phyloP scores from a whole-genome alignment of 2,888 invertebrate genomes.

The Thysanoteuthis rhombus region DNA sequence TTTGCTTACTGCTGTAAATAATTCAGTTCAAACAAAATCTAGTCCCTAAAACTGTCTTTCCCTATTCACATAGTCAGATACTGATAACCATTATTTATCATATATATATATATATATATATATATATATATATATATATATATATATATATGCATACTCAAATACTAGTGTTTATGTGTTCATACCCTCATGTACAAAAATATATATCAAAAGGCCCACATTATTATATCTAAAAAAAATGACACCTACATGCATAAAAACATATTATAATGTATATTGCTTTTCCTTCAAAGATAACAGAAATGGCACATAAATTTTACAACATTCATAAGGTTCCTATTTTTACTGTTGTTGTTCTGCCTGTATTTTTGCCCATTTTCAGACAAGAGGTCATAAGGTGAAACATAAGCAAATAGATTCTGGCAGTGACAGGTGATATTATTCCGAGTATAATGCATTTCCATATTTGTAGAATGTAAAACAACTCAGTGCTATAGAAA shows the following conservation, averaged over 20 bases:
- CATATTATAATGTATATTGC: neutral
- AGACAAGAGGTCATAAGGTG: neutral
- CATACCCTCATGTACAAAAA: neutral
- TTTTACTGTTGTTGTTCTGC: neutral
- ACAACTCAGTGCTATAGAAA: neutral
- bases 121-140: neutral
- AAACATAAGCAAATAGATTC: neutral
- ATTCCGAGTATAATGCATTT: neutral
- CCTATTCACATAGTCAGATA: neutral
- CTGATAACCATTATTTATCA: neutral
- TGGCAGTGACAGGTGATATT: conserved; percentile 12
- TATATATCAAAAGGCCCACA: neutral
- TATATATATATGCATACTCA: neutral
- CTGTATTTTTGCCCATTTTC: neutral
- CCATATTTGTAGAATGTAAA: neutral
- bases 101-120: neutral
- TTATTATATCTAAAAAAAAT: neutral
- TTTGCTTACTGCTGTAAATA: no score
- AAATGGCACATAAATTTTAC: neutral
- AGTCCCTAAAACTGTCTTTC: no score
- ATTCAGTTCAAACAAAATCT: no score
- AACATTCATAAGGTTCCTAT: neutral
- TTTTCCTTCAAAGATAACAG: neutral
- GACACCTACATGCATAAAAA: neutral
- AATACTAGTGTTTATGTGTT: neutral